Evolutionary conservation across 2,888 invertebrate genomes (phyloP).

Genomic region (Xestia sexstrigata): DNA sequence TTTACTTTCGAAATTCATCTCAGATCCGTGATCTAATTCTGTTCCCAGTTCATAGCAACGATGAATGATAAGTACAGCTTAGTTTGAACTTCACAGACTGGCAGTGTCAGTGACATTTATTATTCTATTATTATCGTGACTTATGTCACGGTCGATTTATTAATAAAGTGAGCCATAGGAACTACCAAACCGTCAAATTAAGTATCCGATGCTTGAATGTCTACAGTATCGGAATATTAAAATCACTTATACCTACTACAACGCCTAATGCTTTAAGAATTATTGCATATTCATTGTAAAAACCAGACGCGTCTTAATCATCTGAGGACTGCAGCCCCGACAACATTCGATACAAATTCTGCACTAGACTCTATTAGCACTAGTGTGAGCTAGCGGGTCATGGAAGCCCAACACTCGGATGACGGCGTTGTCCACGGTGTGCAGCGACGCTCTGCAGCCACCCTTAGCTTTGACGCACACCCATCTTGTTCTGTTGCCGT

Average conservation of each 20-base stretch:
- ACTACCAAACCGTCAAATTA: no score
- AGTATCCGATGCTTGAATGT: no score
- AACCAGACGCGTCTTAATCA: background rate
- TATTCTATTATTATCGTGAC: background rate
- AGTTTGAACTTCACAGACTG: constrained; percentile 6
- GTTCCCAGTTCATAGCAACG: no score
- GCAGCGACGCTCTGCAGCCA: constrained; percentile 86
- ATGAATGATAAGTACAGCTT: no score
- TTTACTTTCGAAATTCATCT: no score
- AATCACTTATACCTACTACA: constrained; percentile 3
- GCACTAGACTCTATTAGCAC: constrained; percentile 83
- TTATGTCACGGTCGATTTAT: constrained; percentile 2
- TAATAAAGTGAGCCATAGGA: no score
- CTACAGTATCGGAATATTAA: constrained; percentile 20
- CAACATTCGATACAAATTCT: background rate
- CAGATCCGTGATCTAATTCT: no score
- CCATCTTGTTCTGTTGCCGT: constrained; percentile 86
- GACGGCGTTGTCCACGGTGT: constrained; percentile 87
- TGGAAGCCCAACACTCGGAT: constrained; percentile 88
- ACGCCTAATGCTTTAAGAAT: background rate
- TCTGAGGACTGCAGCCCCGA: background rate
- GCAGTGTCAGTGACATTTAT: constrained; percentile 5
- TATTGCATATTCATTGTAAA: background rate
- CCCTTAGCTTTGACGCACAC: constrained; percentile 88
- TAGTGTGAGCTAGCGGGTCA: constrained; percentile 85